Evolutionary conservation across 2,888 invertebrate species (phyloP), one percentile per base, ranked within the genome.

Genomic region (Rapana venosa): DNA sequence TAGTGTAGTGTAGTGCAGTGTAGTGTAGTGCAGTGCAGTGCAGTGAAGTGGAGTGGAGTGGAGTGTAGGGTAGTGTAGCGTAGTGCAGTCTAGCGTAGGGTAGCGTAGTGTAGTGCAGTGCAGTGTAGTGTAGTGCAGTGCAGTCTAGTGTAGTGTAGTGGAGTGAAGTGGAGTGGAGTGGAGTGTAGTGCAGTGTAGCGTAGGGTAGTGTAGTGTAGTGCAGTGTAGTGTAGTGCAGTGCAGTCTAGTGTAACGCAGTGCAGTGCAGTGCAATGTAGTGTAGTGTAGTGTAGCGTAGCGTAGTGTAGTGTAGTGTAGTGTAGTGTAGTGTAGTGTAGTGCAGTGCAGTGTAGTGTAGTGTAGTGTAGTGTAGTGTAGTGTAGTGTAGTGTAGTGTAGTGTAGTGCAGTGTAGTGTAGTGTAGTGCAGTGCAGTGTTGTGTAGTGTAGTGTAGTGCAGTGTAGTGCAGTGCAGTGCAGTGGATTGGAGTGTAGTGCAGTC

Each of bases 191-290:
- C 20, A 79, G 32, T 79, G 32, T 20, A 79, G 32, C 30, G 32
- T 20, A 79, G 79, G 8, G 79, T 79, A 79, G 32, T 79, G 32
- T 32, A 79, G 32, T 79, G 32, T 32, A 32, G 32, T 32, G 20
- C 20, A 79, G 30, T 79, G 79, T 20, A 32, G 32, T 79, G 32
- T 32, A 79, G 32, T 20, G 79, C 20, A 79, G 30, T 79, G 32
- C 79, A 79, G 20, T 79, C 79, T 20, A 79, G 79, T 5, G 79
- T 79, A 79, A 32, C 79, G 13, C 74, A 74, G 74, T 74, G 74
- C 74, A 22, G n/a, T 74, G 22, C 22, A 11, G 22, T 74, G 11
- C 15, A 74, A 74, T 22, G n/a, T 22, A 74, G n/a, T 74, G n/a
- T n/a, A 74, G n/a, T n/a, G n/a, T n/a, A n/a, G n/a, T n/a, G n/a